phyloP scores from a whole-genome alignment of 2,888 invertebrate genomes.

The Craniophora ligustri region DNA sequence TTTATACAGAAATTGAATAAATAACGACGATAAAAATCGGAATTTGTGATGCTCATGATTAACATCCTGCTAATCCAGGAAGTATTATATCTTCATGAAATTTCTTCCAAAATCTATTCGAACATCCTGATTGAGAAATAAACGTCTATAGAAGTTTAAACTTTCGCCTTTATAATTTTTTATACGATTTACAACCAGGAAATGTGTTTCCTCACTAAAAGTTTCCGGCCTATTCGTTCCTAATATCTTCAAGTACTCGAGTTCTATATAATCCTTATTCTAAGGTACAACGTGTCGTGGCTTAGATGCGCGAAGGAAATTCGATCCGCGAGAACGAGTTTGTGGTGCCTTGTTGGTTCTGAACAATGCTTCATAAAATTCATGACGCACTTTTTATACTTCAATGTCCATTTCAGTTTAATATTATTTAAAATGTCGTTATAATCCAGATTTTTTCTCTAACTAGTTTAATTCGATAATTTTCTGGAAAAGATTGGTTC shows the following conservation, averaged over 20 bases:
- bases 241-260: slow-evolving; percentile 43
- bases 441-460: slow-evolving; percentile 16
- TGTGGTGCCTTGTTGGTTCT: slow-evolving; percentile 59
- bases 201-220: slow-evolving; percentile 49
- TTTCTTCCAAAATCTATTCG: neutral
- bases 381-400: slow-evolving; percentile 48
- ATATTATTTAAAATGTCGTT: slow-evolving; percentile 35
- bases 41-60: neutral
- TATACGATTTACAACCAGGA: slow-evolving; percentile 45
- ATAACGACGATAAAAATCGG: neutral
- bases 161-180: slow-evolving; percentile 25
- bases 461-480: neutral
- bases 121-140: slow-evolving; percentile 2
- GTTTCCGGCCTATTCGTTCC: slow-evolving; percentile 47
- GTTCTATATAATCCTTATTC: slow-evolving; percentile 46
- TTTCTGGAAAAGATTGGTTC: neutral
- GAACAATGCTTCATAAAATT: slow-evolving; percentile 70
- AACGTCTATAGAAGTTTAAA: slow-evolving; percentile 18
- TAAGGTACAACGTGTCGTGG: slow-evolving; percentile 45
- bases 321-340: slow-evolving; percentile 70
- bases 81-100: neutral
- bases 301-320: slow-evolving; percentile 66
- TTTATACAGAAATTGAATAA: slow-evolving; percentile 22
- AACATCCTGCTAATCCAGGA: neutral
- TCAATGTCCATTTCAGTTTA: slow-evolving; percentile 44